phyloP scores from a whole-genome alignment of 2,113 vertebrate species.

The Asarcornis scutulata region DNA sequence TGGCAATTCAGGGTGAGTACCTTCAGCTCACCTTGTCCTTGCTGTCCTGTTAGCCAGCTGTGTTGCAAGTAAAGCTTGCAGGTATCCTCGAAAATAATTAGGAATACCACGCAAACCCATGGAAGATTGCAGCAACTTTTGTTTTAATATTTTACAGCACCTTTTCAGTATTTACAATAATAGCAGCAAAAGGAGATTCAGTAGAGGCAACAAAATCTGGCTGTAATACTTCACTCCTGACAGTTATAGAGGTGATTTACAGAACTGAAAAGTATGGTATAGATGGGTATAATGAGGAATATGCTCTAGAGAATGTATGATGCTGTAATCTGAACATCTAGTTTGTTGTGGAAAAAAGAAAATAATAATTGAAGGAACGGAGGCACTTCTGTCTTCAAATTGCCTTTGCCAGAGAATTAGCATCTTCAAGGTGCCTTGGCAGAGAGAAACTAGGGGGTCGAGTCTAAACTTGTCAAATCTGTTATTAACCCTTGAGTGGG shows the following conservation, averaged over 20 bases:
- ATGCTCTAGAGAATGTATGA: neutral
- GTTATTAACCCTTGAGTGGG: neutral
- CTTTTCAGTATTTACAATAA: neutral
- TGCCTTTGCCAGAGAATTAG: neutral
- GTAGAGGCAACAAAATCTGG: neutral
- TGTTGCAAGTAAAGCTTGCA: neutral
- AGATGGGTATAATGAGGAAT: neutral
- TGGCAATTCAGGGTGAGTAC: neutral
- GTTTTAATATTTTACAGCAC: neutral
- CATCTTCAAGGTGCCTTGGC: neutral
- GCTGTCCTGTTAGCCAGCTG: neutral
- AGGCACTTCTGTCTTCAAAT: neutral
- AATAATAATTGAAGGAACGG: neutral
- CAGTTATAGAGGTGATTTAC: neutral
- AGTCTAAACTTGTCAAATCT: neutral
- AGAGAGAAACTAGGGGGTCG: neutral
- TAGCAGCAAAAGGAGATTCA: neutral
- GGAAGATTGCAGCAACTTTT: neutral
- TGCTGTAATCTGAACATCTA: neutral
- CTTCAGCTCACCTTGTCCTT: neutral
- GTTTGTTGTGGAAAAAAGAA: neutral
- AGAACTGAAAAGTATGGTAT: neutral
- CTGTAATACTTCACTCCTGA: neutral
- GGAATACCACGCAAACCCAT: neutral
- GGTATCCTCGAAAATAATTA: neutral